Base-by-base conservation (phyloP, 2,888 invertebrate species). In the Leucoma salicis region DNA sequence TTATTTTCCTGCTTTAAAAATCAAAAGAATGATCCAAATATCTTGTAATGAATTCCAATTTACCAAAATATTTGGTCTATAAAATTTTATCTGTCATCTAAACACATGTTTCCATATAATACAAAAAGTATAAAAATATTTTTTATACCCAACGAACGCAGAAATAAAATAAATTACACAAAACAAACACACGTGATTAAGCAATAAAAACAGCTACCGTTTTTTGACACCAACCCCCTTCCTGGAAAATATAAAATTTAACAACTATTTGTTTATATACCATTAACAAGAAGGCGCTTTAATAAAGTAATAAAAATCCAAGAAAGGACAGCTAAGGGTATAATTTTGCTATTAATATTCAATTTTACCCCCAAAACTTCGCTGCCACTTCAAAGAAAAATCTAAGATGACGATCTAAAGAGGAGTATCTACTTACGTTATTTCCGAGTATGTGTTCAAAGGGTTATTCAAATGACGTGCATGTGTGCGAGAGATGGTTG, bases 271-370 rank as follows among this genome's bases (percentile, higher is more conserved):
- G 84, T 87, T 86, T 87, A 82, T 82, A 79, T 63, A 76, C 63
- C 76, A 82, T 85, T 87, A 86, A 85, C 80, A 69, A 78, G 81
- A 81, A 79, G 59, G 54, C 44, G 54, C 61, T 70, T 77, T 85
- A 87, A 88, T 88, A 88, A 83, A 88, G 88, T 74, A 82, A 89
- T 89, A 88, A 88, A 86, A 83, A 77, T 72, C 70, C 63, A 44
- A 70, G 74, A 72, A 74, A 66, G 67, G 76, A 71, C 74, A 67
- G 49, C 59, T 57, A 50, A 66, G 70, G 72, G 75, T 78, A 82
- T 88, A 87, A 88, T 87, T 82, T 87, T 69, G 81, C 88, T 86
- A 89, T 89, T 89, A 88, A 89, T 88, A 89, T 89, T 89, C 88
- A 87, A 88, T 88, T 85, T 87, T 80, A 78, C 79, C 78, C 81